Conservation (phyloP, 1,140 invertebrate species). For the Ruditapes philippinarum region DNA sequence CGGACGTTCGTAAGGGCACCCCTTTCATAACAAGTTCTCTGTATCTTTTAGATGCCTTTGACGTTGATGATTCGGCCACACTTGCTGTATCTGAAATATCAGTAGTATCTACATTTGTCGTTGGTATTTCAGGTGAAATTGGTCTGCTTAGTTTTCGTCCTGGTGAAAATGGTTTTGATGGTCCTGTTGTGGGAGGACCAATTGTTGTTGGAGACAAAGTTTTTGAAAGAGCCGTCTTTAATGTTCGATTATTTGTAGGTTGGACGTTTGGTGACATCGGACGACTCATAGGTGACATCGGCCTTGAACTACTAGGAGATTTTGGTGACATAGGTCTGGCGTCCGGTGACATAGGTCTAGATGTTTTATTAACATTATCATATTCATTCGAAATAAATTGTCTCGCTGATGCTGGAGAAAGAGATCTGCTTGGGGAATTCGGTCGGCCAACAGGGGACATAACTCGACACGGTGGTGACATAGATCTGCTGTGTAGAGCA, state of each 20-base stretch:
- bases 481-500: background rate
- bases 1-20: constrained; percentile 79
- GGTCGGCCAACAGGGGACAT: constrained; percentile 30
- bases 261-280: constrained; percentile 59
- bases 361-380: background rate
- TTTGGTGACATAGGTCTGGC: background rate
- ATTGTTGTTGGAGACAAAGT: background rate
- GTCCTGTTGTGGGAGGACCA: background rate
- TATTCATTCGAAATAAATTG: background rate
- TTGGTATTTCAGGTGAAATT: background rate
- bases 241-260: constrained; percentile 18
- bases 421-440: background rate
- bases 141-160: constrained; percentile 34
- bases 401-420: background rate
- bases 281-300: constrained; percentile 19
- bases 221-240: background rate
- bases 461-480: constrained; percentile 16
- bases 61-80: background rate
- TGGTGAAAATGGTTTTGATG: constrained; percentile 22
- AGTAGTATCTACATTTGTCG: background rate
- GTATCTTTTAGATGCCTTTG: constrained; percentile 76
- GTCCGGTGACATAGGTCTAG: constrained; percentile 19
- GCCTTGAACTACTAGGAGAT: background rate
- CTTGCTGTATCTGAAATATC: background rate
- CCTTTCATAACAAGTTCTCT: constrained; percentile 79